Base-by-base conservation (phyloP, 2,113 vertebrate species). In the Ursus arctos region DNA sequence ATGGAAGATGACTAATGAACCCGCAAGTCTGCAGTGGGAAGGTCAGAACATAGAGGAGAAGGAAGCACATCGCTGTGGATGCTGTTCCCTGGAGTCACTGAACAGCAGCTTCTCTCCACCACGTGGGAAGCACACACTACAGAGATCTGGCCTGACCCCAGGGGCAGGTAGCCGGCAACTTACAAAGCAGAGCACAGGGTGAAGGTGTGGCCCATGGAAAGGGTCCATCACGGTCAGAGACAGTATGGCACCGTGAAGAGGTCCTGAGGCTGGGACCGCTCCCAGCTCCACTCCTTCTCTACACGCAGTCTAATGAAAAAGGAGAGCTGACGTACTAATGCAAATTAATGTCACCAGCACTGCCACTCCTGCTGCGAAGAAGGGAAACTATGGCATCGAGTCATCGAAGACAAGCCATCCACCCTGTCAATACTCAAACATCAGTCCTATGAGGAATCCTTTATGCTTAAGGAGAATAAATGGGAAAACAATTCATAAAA, bases 81-180 rank as follows among this genome's bases (percentile, higher is more conserved):
- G 22, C 57, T 26, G 5, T 43, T 76, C 21, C 43, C 2, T 36
- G 47, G 9, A 74, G 47, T 12, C 79, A 15, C 24, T 55, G 22
- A 74, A 65, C 15, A 74, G 18, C 16, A 28, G n/a, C 19, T 43
- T 82, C 69, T 49, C 36, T 59, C 79, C 63, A 47, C 13, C 43
- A 4, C 1, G 1, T 61, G 16, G 15, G 71, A 14, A 19, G 10
- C 24, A 36, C 51, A 28, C 14, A 21, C 0, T 7, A 59, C 2
- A 28, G 43, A 80, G 36, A 9, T n/a, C 15, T 65, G 36, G 13
- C 24, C 61, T 21, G 43, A 43, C 26, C 16, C 2, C 19, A 61
- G 22, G 40, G 16, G 3, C 7, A 33, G 18, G 65, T 1, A 49
- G 31, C 24, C 21, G 19, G 49, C 24, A 40, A 24, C 3, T 11